Evolutionary conservation across 2,113 vertebrate species (phyloP).

Genomic region (Choloepus hoffmanni): DNA sequence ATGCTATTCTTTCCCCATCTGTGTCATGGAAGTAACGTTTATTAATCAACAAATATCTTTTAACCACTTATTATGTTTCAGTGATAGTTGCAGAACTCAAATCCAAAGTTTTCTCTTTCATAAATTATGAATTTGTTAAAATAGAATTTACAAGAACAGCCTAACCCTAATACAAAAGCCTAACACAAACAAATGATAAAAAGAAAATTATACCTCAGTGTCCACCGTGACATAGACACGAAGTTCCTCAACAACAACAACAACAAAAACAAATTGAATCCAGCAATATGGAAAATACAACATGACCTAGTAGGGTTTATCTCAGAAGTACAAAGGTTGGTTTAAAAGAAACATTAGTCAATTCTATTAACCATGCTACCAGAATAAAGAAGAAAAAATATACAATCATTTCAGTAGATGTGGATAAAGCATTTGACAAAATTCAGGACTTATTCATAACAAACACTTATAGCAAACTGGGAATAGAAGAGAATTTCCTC

Average conservation of each 20-base stretch:
- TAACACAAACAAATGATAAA: background rate
- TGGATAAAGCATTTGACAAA: background rate
- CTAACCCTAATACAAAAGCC: background rate
- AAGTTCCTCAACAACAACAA: background rate
- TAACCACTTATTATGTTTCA: background rate
- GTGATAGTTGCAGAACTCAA: background rate
- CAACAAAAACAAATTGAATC: background rate
- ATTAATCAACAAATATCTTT: background rate
- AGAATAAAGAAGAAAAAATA: background rate
- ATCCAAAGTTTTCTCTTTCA: background rate
- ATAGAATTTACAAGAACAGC: background rate
- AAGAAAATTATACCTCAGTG: background rate
- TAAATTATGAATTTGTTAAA: background rate
- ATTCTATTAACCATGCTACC: background rate
- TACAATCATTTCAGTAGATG: background rate
- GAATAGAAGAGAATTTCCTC: background rate
- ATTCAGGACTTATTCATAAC: background rate
- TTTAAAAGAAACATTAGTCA: background rate
- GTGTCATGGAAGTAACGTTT: background rate
- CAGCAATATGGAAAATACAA: background rate
- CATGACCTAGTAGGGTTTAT: background rate
- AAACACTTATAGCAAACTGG: background rate
- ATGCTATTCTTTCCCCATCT: background rate
- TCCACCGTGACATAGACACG: background rate
- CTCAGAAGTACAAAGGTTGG: background rate